phyloP scores from a whole-genome alignment of 92 coral and sea anemone species.

The Zoanthus sociatus region DNA sequence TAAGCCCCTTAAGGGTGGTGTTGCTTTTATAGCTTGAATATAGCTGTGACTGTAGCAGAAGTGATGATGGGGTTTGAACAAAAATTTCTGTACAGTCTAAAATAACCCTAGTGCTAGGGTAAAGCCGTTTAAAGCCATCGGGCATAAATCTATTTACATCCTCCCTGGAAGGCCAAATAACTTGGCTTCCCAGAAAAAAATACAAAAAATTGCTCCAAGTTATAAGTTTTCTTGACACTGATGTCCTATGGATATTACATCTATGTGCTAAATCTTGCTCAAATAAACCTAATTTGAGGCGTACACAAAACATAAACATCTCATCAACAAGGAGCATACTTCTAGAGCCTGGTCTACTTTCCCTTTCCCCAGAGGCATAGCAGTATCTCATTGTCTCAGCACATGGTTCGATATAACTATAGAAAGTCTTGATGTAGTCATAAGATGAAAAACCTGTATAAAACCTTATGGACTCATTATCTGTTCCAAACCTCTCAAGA shows the following conservation, averaged over 20 bases:
- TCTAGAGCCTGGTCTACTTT: conserved; percentile 26
- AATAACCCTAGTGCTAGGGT: conserved; percentile 69
- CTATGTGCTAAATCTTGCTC: conserved; percentile 65
- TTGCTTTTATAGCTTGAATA: conserved; percentile 71
- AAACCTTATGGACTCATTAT: conserved; percentile 49
- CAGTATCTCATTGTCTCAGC: conserved; percentile 59
- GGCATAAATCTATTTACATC: conserved; percentile 59
- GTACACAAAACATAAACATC: conserved; percentile 53
- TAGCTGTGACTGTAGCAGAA: conserved; percentile 58
- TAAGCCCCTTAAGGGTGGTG: conserved; percentile 68
- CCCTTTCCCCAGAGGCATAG: conserved; percentile 54
- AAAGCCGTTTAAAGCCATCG: conserved; percentile 39
- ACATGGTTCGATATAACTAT: conserved; percentile 42
- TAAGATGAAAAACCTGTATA: conserved; percentile 61
- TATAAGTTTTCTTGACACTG: conserved; percentile 63
- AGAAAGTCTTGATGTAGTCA: conserved; percentile 40
- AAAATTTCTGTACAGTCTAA: conserved; percentile 48
- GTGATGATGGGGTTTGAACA: conserved; percentile 59
- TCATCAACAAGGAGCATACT: conserved; percentile 57
- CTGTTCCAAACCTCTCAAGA: conserved; percentile 55
- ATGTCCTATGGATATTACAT: conserved; percentile 49
- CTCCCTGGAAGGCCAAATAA: conserved; percentile 61
- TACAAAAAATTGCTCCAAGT: conserved; percentile 31
- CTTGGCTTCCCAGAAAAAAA: conserved; percentile 60
- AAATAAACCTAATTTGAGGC: conserved; percentile 61